Conservation (phyloP, 92 coral and sea anemone species). For the Porites divaricata region DNA sequence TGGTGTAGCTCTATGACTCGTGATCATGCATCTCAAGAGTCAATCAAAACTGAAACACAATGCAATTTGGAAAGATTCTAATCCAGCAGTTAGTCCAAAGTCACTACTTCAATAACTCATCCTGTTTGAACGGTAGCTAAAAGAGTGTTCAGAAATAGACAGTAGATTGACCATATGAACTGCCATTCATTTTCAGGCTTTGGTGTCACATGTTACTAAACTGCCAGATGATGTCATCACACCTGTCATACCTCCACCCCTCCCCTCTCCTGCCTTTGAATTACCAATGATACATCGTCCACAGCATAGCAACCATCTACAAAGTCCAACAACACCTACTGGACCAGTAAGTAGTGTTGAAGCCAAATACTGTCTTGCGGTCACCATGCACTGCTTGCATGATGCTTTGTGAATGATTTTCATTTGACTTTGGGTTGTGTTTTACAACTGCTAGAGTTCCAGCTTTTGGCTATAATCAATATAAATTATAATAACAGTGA, state of each 20-base stretch:
- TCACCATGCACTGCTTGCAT: neutral
- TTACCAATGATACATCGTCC: constrained; percentile 72
- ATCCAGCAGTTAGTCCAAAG: too few relatives aligned
- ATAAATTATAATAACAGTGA: too few relatives aligned
- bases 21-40: too few relatives aligned
- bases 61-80: too few relatives aligned
- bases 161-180: neutral
- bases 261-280: constrained; percentile 84
- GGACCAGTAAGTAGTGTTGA: constrained; percentile 19
- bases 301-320: constrained; percentile 23
- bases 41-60: too few relatives aligned
- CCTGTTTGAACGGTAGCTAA: too few relatives aligned
- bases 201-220: constrained; percentile 72
- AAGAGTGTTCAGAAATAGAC: too few relatives aligned
- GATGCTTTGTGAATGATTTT: neutral
- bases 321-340: neutral
- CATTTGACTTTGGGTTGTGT: too few relatives aligned
- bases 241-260: constrained; percentile 91
- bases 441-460: too few relatives aligned
- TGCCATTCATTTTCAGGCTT: constrained; percentile 29
- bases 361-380: neutral
- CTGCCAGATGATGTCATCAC: constrained; percentile 83
- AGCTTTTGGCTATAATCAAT: too few relatives aligned
- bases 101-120: too few relatives aligned
- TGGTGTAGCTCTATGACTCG: too few relatives aligned